phyloP scores from a whole-genome alignment of 2,113 vertebrate genomes.

The Lonchura striata region DNA sequence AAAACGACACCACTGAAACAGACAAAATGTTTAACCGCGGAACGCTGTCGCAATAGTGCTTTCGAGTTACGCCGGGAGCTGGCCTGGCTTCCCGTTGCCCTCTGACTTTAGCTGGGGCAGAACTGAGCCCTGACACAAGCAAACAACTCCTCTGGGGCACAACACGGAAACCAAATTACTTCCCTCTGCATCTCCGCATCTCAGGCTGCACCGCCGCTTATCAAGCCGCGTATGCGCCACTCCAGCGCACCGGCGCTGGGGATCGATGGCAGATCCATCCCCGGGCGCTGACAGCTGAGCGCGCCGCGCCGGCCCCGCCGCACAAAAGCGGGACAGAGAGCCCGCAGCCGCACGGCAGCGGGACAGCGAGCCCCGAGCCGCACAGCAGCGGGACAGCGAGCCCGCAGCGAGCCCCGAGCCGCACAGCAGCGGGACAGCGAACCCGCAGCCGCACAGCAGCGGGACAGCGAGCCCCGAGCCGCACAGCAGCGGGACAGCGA shows the following conservation, averaged over 20 bases:
- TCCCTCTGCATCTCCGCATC: not conserved
- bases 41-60: not conserved
- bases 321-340: not conserved
- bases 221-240: not conserved
- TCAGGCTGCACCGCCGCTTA: not conserved
- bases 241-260: not conserved
- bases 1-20: not conserved
- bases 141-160: not conserved
- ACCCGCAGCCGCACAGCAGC: no score
- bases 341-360: no score
- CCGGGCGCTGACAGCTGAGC: not conserved
- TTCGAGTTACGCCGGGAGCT: not conserved
- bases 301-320: not conserved
- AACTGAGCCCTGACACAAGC: not conserved
- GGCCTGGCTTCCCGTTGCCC: not conserved
- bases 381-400: no score
- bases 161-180: accelerated
- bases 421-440: no score
- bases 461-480: not conserved
- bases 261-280: slow-evolving; percentile 9
- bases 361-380: not conserved
- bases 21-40: not conserved
- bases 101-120: not conserved
- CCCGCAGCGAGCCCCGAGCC: not conserved
- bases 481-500: no score